Percentiles rank a stretch among this genome's conserved stretches.
Evolutionary conservation across 2,888 invertebrate species (phyloP).

Genomic region (Idaea straminata): DNA sequence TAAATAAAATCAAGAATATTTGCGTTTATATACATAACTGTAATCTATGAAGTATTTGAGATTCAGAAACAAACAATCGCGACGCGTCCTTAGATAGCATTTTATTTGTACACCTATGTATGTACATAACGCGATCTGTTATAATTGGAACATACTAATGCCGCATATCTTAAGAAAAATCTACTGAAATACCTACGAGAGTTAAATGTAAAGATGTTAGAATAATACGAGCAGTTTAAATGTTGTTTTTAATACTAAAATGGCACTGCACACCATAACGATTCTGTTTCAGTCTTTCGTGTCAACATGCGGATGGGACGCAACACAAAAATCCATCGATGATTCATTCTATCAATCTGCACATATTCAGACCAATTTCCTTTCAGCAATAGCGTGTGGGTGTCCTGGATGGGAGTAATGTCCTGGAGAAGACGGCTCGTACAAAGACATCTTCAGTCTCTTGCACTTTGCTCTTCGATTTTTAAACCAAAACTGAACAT

Average conservation of each 20-base stretch:
- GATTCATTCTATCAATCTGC: conserved; percentile 12
- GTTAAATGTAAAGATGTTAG: conserved; percentile 46
- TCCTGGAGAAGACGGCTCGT: conserved; percentile 85
- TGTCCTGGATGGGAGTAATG: conserved; percentile 80
- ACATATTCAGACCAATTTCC: conserved; percentile 61
- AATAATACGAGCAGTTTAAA: conserved; percentile 55
- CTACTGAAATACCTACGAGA: conserved; percentile 44
- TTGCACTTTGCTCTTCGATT: conserved; percentile 99
- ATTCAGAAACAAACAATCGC: conserved; percentile 59
- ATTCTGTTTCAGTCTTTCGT: conserved; percentile 72
- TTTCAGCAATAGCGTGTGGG: conserved; percentile 77
- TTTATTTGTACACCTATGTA: conserved; percentile 47
- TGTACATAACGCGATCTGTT: conserved; percentile 45
- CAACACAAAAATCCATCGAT: conserved; percentile 34
- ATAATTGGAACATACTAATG: conserved; percentile 32
- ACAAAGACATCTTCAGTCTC: conserved; percentile 94
- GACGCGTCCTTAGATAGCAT: conserved; percentile 48
- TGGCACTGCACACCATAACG: conserved; percentile 75
- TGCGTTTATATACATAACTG: conserved; percentile 54
- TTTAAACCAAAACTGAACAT: conserved; percentile 99
- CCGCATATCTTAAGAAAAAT: conserved; percentile 37
- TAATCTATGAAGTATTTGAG: conserved; percentile 56
- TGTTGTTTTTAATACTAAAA: conserved; percentile 68
- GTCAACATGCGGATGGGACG: conserved; percentile 43
- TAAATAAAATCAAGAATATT: conserved; percentile 58